Percentiles rank a stretch among this genome's conserved stretches.
Conservation (phyloP, 2,113 vertebrate genomes). For the Glaucomys volans region DNA sequence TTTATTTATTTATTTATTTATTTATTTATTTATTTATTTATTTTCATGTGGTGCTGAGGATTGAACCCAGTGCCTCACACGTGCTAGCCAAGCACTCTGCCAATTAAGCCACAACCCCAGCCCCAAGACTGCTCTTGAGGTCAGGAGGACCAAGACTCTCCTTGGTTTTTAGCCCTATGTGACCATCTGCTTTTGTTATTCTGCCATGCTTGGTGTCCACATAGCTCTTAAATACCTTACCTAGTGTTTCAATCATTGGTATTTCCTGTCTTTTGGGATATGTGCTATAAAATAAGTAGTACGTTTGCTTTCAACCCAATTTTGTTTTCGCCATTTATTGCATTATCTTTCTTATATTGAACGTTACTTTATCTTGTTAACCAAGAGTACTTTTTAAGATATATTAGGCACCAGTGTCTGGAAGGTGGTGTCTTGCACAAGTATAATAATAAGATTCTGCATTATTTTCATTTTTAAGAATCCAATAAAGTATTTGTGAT, state of each 20-base stretch:
- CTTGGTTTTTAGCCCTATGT: neutral
- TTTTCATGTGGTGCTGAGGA: too few relatives aligned
- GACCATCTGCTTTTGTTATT: neutral
- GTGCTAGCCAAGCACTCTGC: too few relatives aligned
- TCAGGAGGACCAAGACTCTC: neutral
- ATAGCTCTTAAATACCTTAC: neutral
- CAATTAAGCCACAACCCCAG: too few relatives aligned
- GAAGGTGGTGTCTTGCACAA: neutral
- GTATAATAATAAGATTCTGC: neutral
- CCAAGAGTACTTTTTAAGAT: neutral
- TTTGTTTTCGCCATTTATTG: neutral
- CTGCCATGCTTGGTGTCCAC: neutral
- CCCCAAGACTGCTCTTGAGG: neutral
- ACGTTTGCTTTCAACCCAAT: neutral
- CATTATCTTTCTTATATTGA: neutral
- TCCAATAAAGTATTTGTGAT: neutral
- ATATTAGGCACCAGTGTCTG: neutral
- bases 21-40: too few relatives aligned
- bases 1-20: too few relatives aligned
- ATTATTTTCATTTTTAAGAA: constrained; percentile 24
- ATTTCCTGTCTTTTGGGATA: neutral
- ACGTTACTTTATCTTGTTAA: neutral
- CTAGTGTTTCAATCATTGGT: neutral
- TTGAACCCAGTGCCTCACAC: too few relatives aligned
- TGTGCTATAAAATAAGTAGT: neutral